Percentiles rank a stretch among this genome's conserved stretches.
Evolutionary conservation across 2,888 invertebrate species (phyloP).

Genomic region (Papilio protenor): DNA sequence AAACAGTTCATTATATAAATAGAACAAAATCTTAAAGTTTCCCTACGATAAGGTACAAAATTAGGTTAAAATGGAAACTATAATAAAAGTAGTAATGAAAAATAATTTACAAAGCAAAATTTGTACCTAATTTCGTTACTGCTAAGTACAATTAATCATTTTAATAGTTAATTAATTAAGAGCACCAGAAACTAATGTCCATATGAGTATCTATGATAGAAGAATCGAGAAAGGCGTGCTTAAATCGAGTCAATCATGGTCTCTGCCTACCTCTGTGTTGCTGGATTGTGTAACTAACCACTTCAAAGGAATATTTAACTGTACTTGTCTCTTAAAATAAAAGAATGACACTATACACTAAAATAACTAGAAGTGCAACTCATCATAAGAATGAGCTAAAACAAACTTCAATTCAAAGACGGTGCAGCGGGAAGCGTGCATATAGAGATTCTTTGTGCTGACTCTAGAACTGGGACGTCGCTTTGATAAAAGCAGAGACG

Average conservation of each 20-base stretch:
- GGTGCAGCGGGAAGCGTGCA: conserved; percentile 2
- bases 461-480: conserved; percentile 17
- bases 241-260: too few species aligned
- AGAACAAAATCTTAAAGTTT: background rate
- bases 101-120: background rate
- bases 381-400: conserved; percentile 13
- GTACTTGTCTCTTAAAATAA: background rate
- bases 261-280: too few species aligned
- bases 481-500: conserved; percentile 19
- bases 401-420: conserved; percentile 22
- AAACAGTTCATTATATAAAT: background rate
- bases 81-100: background rate
- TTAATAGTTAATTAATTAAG: too few species aligned
- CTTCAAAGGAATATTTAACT: background rate
- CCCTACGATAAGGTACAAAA: background rate
- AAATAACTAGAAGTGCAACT: background rate
- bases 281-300: too few species aligned
- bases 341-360: background rate
- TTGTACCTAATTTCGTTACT: background rate
- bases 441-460: conserved; percentile 12
- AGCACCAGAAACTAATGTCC: too few species aligned
- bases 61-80: background rate
- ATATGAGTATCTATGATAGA: too few species aligned
- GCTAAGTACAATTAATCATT: background rate
- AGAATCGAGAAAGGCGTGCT: too few species aligned